Conservation (phyloP, 2,113 vertebrate genomes). For the Datnioides undecimradiatus region DNA sequence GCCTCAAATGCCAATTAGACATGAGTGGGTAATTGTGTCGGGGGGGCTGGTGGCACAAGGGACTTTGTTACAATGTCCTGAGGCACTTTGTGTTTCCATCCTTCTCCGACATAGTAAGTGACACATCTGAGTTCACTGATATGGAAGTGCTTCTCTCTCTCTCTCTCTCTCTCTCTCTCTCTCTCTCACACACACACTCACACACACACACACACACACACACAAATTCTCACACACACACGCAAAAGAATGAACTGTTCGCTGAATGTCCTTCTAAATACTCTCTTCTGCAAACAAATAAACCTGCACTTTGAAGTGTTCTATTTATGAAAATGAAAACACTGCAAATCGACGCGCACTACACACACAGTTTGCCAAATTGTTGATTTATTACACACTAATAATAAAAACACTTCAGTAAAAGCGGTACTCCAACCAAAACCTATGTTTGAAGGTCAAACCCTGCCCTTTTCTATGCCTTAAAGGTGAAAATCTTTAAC, state of each 20-base stretch:
- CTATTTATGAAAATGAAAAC: slow-evolving; percentile 12
- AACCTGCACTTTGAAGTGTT: background rate
- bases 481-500: too few relatives aligned
- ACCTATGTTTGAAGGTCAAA: background rate
- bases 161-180: slow-evolving; percentile 21
- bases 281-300: slow-evolving; percentile 8
- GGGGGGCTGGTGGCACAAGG: slow-evolving; percentile 82
- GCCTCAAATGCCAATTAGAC: slow-evolving; percentile 87
- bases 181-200: slow-evolving; percentile 1
- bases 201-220: background rate
- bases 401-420: background rate
- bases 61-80: slow-evolving; percentile 83
- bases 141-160: slow-evolving; percentile 40
- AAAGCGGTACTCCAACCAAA: background rate
- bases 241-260: slow-evolving; percentile 12
- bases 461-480: background rate
- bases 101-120: slow-evolving; percentile 77
- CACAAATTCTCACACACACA: slow-evolving; percentile 25
- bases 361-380: background rate
- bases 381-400: background rate
- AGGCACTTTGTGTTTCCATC: slow-evolving; percentile 81
- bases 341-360: background rate
- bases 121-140: slow-evolving; percentile 76
- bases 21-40: slow-evolving; percentile 86
- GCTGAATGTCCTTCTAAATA: background rate